Evolutionary conservation across 2,888 invertebrate genomes (phyloP).

Genomic region (Chesias legatella): DNA sequence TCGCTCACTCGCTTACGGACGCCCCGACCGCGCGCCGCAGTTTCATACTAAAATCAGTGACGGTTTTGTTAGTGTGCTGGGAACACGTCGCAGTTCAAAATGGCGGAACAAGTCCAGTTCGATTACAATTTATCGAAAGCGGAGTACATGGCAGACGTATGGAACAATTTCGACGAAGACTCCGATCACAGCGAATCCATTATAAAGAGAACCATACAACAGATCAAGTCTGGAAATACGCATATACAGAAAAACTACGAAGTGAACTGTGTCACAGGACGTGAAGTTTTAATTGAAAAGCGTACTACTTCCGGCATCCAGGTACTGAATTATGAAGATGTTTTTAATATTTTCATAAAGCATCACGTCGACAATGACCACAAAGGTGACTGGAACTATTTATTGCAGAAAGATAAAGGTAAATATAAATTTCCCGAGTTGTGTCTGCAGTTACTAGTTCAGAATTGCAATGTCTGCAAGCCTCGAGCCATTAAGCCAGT

Average conservation of each 20-base stretch:
- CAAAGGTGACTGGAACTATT: background rate
- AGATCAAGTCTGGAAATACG: constrained; percentile 5
- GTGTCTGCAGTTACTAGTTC: constrained; percentile 7
- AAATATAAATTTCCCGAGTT: constrained; percentile 8
- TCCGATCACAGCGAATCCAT: constrained; percentile 5
- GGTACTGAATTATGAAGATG: constrained; percentile 10
- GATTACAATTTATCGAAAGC: constrained; percentile 5
- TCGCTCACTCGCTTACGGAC: constrained; percentile 7
- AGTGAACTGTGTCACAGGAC: background rate
- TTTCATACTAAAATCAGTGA: constrained; percentile 5
- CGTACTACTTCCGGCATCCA: constrained; percentile 2
- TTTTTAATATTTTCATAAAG: constrained; percentile 14
- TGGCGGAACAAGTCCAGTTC: constrained; percentile 5
- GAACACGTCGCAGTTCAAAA: constrained; percentile 8
- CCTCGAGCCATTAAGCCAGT: background rate
- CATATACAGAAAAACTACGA: constrained; percentile 9
- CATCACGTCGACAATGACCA: constrained; percentile 5
- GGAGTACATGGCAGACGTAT: constrained; percentile 2
- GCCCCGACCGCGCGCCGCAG: constrained; percentile 9
- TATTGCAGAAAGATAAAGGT: background rate
- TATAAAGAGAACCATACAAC: constrained; percentile 4
- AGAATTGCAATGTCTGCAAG: constrained; percentile 17
- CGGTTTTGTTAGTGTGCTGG: constrained; percentile 1
- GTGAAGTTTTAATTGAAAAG: constrained; percentile 9
- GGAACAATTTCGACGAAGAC: constrained; percentile 9